A percentile compares a stretch with the other conserved stretches of the same genome.
Conservation (phyloP, 2,797 vertebrate genomes). For the Ciconia nigra region DNA sequence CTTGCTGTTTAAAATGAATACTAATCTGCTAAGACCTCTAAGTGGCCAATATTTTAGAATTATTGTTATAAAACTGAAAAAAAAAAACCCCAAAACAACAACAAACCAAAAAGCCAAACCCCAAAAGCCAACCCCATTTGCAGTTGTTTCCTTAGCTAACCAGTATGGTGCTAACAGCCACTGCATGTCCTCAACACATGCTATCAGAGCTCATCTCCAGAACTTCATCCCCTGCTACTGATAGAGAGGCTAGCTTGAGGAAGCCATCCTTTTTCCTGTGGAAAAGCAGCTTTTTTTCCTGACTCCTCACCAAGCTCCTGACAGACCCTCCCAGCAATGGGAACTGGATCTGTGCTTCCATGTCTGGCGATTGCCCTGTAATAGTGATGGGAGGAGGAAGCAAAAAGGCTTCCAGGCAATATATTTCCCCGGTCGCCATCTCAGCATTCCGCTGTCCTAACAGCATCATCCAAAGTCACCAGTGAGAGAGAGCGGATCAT, state of each 20-base stretch:
- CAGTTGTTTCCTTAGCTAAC: not conserved
- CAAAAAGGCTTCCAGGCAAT: not conserved
- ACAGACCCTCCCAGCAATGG: not conserved
- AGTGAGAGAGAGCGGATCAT: not conserved
- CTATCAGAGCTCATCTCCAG: not conserved
- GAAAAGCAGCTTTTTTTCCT: not conserved
- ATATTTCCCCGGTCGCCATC: not conserved
- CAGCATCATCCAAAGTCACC: not conserved
- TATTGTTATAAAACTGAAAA: not conserved
- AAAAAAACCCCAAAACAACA: no score
- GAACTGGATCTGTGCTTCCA: not conserved
- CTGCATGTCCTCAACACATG: fast-evolving
- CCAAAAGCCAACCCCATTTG: not conserved
- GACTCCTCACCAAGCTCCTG: not conserved
- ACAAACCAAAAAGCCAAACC: no score
- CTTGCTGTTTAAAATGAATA: not conserved
- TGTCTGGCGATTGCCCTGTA: not conserved
- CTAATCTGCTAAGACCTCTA: not conserved
- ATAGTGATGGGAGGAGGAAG: not conserved
- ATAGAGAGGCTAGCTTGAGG: not conserved
- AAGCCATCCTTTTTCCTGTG: not conserved
- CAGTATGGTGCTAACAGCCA: not conserved
- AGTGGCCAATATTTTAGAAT: not conserved
- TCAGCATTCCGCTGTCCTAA: not conserved
- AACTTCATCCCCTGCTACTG: not conserved